Conservation (phyloP, 2,113 vertebrate genomes). For the Oryzias javanicus region DNA sequence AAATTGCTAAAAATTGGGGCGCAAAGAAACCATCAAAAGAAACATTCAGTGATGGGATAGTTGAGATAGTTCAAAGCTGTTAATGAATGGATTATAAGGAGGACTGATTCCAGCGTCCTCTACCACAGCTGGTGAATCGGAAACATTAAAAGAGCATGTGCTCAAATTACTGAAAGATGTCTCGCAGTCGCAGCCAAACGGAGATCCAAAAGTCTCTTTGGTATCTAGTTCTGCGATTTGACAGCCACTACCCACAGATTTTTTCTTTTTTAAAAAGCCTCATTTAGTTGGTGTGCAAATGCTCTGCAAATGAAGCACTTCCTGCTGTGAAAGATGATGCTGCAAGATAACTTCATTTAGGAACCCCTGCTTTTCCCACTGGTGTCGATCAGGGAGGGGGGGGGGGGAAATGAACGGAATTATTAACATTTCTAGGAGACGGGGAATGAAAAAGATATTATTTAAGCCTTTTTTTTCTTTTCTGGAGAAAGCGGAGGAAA, state of each 20-base stretch:
- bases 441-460: conserved; percentile 7
- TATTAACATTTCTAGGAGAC: conserved; percentile 15
- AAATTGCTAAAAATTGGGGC: too few relatives aligned
- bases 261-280: too few relatives aligned
- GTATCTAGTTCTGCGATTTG: neutral
- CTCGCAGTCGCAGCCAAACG: neutral
- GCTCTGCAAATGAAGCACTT: neutral
- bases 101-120: too few relatives aligned
- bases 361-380: conserved; percentile 1
- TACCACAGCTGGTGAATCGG: too few relatives aligned
- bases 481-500: conserved; percentile 12
- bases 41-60: too few relatives aligned
- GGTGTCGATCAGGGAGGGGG: neutral
- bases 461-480: conserved; percentile 4
- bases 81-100: too few relatives aligned
- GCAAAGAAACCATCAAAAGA: too few relatives aligned
- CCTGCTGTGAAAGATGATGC: conserved; percentile 1
- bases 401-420: conserved; percentile 13
- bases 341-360: conserved; percentile 9
- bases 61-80: too few relatives aligned
- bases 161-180: neutral
- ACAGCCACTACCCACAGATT: neutral
- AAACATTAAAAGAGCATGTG: too few relatives aligned
- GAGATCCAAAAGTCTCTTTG: neutral
- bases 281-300: neutral